Base-by-base conservation (phyloP, 2,888 invertebrate species). In the Drosophila suboccidentalis region DNA sequence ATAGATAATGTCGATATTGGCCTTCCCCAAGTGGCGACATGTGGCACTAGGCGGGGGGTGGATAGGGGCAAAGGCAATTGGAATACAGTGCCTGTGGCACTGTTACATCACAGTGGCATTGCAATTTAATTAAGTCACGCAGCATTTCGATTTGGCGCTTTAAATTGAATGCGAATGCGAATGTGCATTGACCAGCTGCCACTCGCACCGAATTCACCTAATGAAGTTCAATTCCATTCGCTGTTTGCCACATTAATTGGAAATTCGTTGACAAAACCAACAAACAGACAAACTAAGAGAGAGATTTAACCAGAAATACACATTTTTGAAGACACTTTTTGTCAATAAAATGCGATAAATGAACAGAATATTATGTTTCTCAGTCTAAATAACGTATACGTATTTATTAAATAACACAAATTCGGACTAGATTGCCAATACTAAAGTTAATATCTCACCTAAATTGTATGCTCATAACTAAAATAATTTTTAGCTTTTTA, bases 111-210 rank as follows among this genome's bases (percentile, higher is more conserved):
- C 80, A 46, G 58, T 73, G 46, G 34, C 78, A 87, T 80, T 78
- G 80, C 75, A 82, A 89, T 87, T 85, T 89, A 89, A 86, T 89
- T 89, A 85, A 86, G 86, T 89, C 86, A 86, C 86, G 86, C 89
- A 86, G 72, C 72, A 89, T 85, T 76, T 87, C 79, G 79, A 88
- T 81, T 75, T 53, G n/a, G 6, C 11, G 86, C 73, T 78, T 89
- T 79, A 74, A 84, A 87, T 81, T 84, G 67, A 81, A 22, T 22
- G 22, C 26, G 26, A 26, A 79, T 72, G 71, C 67, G 53, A 62
- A 60, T 54, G 26, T 39, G 34, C 46, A 54, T 36, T 47, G 32
- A 11, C n/a, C 63, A 62, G 47, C 47, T 54, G 58, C 57, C 39
- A 43, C 29, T 8, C 29, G 29, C 8, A 1, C 11, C 26, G 51